Evolutionary conservation across 2,888 invertebrate genomes (phyloP), one percentile per base, ranked within the genome.

Genomic region (Lochmaea crataegi): DNA sequence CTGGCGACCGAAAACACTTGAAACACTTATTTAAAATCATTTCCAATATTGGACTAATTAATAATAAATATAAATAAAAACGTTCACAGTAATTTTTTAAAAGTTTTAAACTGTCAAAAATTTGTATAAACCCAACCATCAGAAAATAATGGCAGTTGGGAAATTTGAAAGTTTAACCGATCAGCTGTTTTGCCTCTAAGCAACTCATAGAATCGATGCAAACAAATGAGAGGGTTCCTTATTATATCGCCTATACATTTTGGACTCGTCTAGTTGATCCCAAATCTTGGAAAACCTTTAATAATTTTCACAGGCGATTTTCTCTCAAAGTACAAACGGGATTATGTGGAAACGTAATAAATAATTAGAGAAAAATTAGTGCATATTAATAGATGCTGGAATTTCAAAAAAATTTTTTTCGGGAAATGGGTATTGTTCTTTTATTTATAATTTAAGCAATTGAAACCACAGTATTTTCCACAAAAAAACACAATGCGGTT

Each of bases 201-300:
- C 72, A 68, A 65, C 72, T 75, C 69, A 58, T 53, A 70, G 73
- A 77, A 77, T 77, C 77, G 69, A 77, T 77, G 73, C 63, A 72
- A 73, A 74, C 72, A 65, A 67, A 60, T 68, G 69, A 26, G 69
- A 26, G 61, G 64, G 74, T 70, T 66, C 68, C 68, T 71, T 75
- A 74, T 74, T 74, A 68, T 75, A 72, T 68, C 71, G 71, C 68
- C 69, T 64, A n/a, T n/a, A 10, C 71, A 68, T 48, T 71, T 73
- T 77, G 77, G 75, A 77, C 77, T 77, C 75, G 77, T 70, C 75
- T 74, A 71, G 74, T 53, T 65, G 75, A 71, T 65, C 57, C 72
- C 74, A 76, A 71, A 67, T 71, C 71, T 71, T 66, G 71, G 53
- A 67, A 67, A 71, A 61, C 51, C 64, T 58, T 48, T 6, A 2